Base-by-base conservation (phyloP, 2,113 vertebrate species). In the Prunella himalayana region DNA sequence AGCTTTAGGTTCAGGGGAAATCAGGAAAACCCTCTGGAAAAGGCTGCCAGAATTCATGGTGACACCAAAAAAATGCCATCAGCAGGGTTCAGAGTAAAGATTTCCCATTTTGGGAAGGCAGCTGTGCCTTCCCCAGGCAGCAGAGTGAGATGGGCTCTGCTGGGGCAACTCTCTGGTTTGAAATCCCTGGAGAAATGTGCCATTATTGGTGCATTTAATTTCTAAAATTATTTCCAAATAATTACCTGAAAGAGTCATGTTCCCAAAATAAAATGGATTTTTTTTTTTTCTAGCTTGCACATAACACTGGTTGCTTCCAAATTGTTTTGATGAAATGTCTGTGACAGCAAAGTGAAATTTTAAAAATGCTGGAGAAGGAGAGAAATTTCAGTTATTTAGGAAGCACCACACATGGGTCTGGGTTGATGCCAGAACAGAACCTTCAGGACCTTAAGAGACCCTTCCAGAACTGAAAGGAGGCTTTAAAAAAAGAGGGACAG, bases 401-500 rank as follows among this genome's bases (percentile, higher is more conserved):
- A 83, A 73, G 22, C 3, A 12, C 5, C 79, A 59, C 6, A 37
- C 15, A 4, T 23, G 39, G 35, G 6, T 54, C 35, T 41, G 75
- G 14, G 21, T 41, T 53, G 28, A 19, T 54, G 33, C 15, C 39
- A 54, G 49, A 64, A 44, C 2, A 30, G 21, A 18, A 69, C 59
- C 10, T 45, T 37, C 17, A 31, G 28, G 25, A 33, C 4, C 1
- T 51, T 12, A 25, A 18, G 24, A 60, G 20, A 45, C 3, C 7
- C 28, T n/a, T 30, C 39, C 45, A 60, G 24, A 3, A 7, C 68
- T 61, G 23, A 60, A 39, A 31, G 30, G 45, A 11, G n/a, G 8
- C 2, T 41, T 4, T 1, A 9, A 13, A 45, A 68, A 41, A 11
- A 15, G 0, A 37, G 19, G 11, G 4, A 31, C n/a, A 13, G 16